A percentile compares a stretch with the other conserved stretches of the same genome.
Evolutionary conservation across 2,113 vertebrate genomes (phyloP).

Genomic region (Panthera leo): DNA sequence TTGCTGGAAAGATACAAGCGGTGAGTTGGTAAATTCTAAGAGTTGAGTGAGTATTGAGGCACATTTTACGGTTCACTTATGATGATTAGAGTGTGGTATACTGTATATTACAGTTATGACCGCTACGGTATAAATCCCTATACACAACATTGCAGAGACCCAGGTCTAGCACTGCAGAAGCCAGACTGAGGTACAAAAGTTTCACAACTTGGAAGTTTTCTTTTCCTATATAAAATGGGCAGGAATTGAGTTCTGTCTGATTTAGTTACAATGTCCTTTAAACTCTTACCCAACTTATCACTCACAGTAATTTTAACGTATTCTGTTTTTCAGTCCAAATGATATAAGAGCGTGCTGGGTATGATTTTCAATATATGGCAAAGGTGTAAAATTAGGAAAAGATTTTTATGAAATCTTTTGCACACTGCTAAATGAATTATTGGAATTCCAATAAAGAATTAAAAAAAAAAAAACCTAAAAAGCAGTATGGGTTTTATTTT

Average conservation of each 20-base stretch:
- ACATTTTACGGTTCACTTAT: background rate
- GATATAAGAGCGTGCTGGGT: conserved; percentile 44
- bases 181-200: background rate
- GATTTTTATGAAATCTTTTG: conserved; percentile 72
- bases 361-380: conserved; percentile 68
- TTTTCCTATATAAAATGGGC: conserved; percentile 41
- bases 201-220: conserved; percentile 26
- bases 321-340: conserved; percentile 49
- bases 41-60: background rate
- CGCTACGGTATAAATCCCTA: background rate
- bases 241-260: conserved; percentile 58
- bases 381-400: conserved; percentile 75
- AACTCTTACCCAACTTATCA: conserved; percentile 47
- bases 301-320: conserved; percentile 56
- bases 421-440: conserved; percentile 76
- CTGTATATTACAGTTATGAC: background rate
- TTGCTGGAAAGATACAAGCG: background rate
- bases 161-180: background rate
- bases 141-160: background rate
- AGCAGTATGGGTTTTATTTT: conserved; percentile 67
- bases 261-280: conserved; percentile 55
- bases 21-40: background rate
- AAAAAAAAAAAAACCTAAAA: conserved; percentile 41
- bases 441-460: conserved; percentile 68
- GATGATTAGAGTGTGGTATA: background rate